A percentile compares a stretch with the other conserved stretches of the same genome.
phyloP scores from a whole-genome alignment of 64 coral and sea anemone genomes.

The Montipora capricornis region DNA sequence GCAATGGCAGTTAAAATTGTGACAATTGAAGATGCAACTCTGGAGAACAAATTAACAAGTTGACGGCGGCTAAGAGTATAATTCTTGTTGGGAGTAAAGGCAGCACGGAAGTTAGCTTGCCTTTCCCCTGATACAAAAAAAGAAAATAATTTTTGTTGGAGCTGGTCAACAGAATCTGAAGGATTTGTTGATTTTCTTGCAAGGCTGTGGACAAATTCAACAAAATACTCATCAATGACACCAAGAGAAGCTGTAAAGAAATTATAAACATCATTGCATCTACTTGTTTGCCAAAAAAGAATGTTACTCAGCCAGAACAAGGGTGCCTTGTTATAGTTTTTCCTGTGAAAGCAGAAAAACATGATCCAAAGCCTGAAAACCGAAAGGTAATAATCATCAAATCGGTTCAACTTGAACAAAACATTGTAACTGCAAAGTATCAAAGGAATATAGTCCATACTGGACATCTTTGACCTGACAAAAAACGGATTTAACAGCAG shows the following conservation, averaged over 20 bases:
- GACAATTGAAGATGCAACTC: too few species aligned
- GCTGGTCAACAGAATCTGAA: constrained; percentile 28
- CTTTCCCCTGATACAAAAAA: constrained; percentile 54
- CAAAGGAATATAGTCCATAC: too few species aligned
- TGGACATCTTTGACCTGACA: too few species aligned
- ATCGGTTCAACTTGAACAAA: too few species aligned
- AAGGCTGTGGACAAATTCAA: constrained; percentile 52
- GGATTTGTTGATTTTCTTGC: constrained; percentile 12
- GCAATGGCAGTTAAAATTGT: too few species aligned
- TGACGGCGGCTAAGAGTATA: constrained; percentile 15
- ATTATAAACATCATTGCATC: constrained; percentile 8
- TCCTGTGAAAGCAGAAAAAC: too few species aligned
- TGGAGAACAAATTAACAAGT: background rate
- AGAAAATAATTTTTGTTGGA: constrained; percentile 1
- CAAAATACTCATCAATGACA: constrained; percentile 60
- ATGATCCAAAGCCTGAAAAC: background rate
- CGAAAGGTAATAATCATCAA: too few species aligned
- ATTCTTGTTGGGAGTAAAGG: constrained; percentile 44
- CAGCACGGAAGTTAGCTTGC: constrained; percentile 40
- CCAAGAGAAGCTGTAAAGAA: constrained; percentile 7
- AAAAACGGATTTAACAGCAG: too few species aligned
- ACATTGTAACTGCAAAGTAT: too few species aligned
- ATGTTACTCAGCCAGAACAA: too few species aligned
- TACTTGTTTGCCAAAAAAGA: too few species aligned
- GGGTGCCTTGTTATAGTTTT: too few species aligned